Evolutionary conservation across 2,888 invertebrate species (phyloP).

Genomic region (Ceraclea dissimilis): DNA sequence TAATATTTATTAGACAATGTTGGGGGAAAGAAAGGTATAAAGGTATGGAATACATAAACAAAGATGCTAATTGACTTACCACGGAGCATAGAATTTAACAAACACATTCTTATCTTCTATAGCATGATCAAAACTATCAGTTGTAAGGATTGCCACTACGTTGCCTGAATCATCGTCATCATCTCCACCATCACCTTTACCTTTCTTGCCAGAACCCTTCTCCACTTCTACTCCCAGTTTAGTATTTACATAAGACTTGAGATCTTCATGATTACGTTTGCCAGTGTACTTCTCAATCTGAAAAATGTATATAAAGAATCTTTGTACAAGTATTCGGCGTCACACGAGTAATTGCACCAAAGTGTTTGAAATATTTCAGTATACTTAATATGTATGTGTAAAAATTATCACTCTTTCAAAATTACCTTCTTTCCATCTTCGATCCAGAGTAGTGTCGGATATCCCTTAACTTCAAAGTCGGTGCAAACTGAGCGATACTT

Average conservation of each 20-base stretch:
- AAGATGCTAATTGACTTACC: constrained; percentile 43
- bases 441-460: constrained; percentile 83
- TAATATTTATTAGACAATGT: no score
- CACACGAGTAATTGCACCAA: neutral
- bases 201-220: constrained; percentile 39
- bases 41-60: no score
- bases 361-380: neutral
- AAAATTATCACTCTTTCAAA: no score
- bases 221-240: constrained; percentile 48
- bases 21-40: no score
- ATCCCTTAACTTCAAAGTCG: constrained; percentile 76
- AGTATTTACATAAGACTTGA: constrained; percentile 59
- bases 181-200: constrained; percentile 11
- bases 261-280: constrained; percentile 56
- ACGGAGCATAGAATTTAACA: constrained; percentile 84
- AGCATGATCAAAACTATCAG: constrained; percentile 63
- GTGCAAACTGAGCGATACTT: constrained; percentile 66
- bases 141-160: constrained; percentile 55
- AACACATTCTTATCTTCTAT: constrained; percentile 68
- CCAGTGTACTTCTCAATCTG: constrained; percentile 72
- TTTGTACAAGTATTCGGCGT: no score
- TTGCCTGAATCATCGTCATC: constrained; percentile 4
- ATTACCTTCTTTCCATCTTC: constrained; percentile 75
- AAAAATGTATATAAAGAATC: neutral
- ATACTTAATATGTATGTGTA: no score